Evolutionary conservation across 2,797 vertebrate genomes (phyloP).

Genomic region (Sternotherus odoratus): DNA sequence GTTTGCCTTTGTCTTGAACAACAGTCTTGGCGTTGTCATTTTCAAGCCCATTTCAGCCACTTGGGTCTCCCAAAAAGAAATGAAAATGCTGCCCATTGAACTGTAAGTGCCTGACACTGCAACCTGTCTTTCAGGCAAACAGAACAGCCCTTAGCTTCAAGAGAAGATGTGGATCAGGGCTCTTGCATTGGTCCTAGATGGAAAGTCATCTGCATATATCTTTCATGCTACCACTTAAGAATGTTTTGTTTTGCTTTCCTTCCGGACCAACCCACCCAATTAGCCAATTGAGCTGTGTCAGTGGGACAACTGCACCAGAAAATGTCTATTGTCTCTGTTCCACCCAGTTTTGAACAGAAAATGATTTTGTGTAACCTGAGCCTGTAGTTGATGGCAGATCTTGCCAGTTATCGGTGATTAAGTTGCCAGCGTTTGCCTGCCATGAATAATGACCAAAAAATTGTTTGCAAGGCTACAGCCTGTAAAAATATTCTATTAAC

Average conservation of each 20-base stretch:
- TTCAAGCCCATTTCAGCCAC: not conserved
- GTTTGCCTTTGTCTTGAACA: not conserved
- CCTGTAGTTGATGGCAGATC: not conserved
- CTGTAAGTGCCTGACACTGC: not conserved
- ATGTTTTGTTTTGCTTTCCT: not conserved
- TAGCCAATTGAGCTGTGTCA: not conserved
- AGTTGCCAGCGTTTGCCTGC: not conserved
- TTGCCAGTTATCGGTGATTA: not conserved
- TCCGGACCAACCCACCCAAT: not conserved
- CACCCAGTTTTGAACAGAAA: not conserved
- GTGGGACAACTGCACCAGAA: not conserved
- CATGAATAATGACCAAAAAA: not conserved
- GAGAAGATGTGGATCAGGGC: not conserved
- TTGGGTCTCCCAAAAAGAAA: slow-evolving; percentile 14
- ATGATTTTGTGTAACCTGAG: not conserved
- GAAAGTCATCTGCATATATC: not conserved
- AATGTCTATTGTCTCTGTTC: not conserved
- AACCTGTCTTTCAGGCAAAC: not conserved
- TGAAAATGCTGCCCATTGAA: not conserved
- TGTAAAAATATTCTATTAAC: not conserved
- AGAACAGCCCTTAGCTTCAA: not conserved
- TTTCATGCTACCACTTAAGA: not conserved
- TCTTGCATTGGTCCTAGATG: fast-evolving
- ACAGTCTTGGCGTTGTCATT: not conserved
- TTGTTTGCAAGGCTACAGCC: not conserved